Base-by-base conservation (phyloP, 2,888 invertebrate genomes). In the Vannuccia rotundouncinata region DNA sequence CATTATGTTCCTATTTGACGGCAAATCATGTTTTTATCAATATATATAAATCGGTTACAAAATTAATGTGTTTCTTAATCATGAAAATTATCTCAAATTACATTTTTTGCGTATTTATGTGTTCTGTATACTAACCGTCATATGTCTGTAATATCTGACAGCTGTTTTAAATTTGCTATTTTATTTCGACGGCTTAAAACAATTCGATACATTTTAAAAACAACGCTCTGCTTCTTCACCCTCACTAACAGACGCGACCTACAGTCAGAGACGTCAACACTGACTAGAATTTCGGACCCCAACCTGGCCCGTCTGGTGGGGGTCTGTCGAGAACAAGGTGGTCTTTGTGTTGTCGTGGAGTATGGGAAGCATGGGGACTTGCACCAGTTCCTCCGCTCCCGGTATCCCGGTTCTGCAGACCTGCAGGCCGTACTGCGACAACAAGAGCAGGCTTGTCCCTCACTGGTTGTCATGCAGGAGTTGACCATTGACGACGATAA, bases 291-390 rank as follows among this genome's bases (percentile, higher is more conserved):
- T 78, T 92, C 93, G 82, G 93, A 95, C 88, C 91, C 92, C 45
- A 94, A 94, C 89, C 91, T 94, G 82, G 93, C 93, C 73, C 90
- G 93, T 82, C 92, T 93, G 83, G 90, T 93, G 77, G 93, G 93
- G 28, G 89, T 93, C 83, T 93, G 93, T 85, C 91, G 92, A 78
- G 90, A 91, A 30, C 92, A 92, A 84, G 93, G 93, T 85, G 93
- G 93, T 28, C 92, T 92, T 85, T 92, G 92, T 86, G 92, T 93
- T 82, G 91, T 93, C 25, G 91, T 93, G 85, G 94, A 95, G 88
- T 94, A 94, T 88, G 93, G 94, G 86, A 93, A 93, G 86, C 92
- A 92, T 83, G 94, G 94, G 29, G 94, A 94, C 86, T 90, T 95
- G 82, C 92, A 93, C 83, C 91, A 90, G 88, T 94, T 91, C 89